A percentile compares a stretch with the other conserved stretches of the same genome.
Conservation (phyloP, 1,140 invertebrate genomes). For the Brachystomella parvula region DNA sequence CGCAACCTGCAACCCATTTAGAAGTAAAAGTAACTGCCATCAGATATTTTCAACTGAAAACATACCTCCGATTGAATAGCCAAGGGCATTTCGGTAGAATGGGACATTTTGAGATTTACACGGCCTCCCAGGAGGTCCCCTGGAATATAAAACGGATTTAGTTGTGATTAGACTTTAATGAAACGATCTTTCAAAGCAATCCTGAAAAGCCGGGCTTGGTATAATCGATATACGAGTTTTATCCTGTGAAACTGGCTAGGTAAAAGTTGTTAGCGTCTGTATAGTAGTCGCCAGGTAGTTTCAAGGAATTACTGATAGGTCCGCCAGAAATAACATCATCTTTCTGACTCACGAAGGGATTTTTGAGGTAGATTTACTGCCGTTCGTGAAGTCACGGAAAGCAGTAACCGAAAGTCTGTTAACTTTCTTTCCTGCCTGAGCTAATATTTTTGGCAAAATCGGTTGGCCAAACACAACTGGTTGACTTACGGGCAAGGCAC, state of each 20-base stretch:
- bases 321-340: conserved; percentile 8
- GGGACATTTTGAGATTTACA: background rate
- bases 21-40: background rate
- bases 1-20: conserved; percentile 15
- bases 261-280: too few species aligned
- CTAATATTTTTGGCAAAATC: conserved; percentile 18
- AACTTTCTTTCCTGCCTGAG: background rate
- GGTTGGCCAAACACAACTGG: background rate
- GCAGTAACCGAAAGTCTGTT: background rate
- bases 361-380: background rate
- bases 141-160: too few species aligned
- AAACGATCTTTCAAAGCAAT: too few species aligned
- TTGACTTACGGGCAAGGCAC: conserved; percentile 43
- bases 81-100: conserved; percentile 27
- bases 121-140: background rate
- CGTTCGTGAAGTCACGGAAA: background rate
- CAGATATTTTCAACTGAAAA: background rate
- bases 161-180: too few species aligned
- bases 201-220: too few species aligned
- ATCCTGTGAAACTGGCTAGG: too few species aligned
- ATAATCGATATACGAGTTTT: too few species aligned
- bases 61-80: conserved; percentile 27
- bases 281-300: too few species aligned
- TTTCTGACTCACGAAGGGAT: background rate
- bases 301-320: too few species aligned